phyloP scores from a whole-genome alignment of 2,888 invertebrate species.

The Sepioteuthis lessoniana region DNA sequence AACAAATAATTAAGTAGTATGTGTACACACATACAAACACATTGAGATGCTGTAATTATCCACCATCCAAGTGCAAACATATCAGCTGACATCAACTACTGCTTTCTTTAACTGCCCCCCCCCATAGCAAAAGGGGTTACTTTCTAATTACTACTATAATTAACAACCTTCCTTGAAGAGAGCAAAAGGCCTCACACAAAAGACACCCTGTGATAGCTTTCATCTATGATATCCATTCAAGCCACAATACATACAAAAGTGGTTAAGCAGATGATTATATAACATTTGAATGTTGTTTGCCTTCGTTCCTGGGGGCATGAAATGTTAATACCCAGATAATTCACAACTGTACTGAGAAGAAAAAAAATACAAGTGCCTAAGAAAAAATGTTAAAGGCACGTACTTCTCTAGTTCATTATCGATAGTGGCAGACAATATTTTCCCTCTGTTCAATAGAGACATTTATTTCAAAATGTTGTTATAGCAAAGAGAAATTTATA shows the following conservation, averaged over 20 bases:
- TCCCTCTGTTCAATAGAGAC: no score
- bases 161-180: not conserved
- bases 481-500: no score
- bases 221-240: not conserved
- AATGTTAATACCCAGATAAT: no score
- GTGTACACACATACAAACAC: no score
- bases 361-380: no score
- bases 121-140: not conserved
- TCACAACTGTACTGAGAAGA: no score
- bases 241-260: not conserved
- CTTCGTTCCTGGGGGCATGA: not conserved
- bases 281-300: not conserved
- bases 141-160: not conserved
- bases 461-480: no score
- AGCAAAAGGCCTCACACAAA: not conserved
- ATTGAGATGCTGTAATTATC: not conserved
- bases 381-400: no score
- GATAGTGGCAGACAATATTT: no score
- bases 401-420: no score
- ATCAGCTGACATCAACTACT: not conserved
- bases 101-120: not conserved
- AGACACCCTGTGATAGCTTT: not conserved
- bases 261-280: not conserved
- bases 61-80: not conserved
- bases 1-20: no score